Conservation (phyloP, 2,888 invertebrate species). For the Thymelicus lineola region DNA sequence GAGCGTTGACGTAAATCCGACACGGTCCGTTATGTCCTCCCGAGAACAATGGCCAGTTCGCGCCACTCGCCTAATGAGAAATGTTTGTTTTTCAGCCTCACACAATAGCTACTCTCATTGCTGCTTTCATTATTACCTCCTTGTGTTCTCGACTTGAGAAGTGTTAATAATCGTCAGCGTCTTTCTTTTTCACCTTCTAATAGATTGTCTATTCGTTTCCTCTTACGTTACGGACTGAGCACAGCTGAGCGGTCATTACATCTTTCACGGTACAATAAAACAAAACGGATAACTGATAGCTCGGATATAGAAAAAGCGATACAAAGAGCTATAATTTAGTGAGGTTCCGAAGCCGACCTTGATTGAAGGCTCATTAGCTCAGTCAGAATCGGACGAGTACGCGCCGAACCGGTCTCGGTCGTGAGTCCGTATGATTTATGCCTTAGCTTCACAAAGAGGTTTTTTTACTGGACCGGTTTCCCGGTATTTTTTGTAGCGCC, state of each 20-base stretch:
- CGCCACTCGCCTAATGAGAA: slow-evolving; percentile 81
- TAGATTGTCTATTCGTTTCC: slow-evolving; percentile 33
- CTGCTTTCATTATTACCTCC: slow-evolving; percentile 71
- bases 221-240: slow-evolving; percentile 2
- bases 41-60: slow-evolving; percentile 77
- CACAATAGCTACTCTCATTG: slow-evolving; percentile 75
- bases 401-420: slow-evolving; percentile 70
- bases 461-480: slow-evolving; percentile 72
- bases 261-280: slow-evolving; percentile 15
- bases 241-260: not conserved
- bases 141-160: slow-evolving; percentile 58
- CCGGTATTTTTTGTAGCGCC: slow-evolving; percentile 73
- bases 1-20: slow-evolving; percentile 75
- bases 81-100: slow-evolving; percentile 79
- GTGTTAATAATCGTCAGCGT: slow-evolving; percentile 56
- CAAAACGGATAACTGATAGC: slow-evolving; percentile 12
- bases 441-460: slow-evolving; percentile 68
- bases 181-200: slow-evolving; percentile 41
- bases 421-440: slow-evolving; percentile 82
- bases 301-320: slow-evolving; percentile 26
- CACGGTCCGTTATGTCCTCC: slow-evolving; percentile 80
- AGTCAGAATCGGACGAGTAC: slow-evolving; percentile 59
- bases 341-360: slow-evolving; percentile 71
- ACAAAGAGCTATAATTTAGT: slow-evolving; percentile 61
- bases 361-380: slow-evolving; percentile 81